Percentiles rank a stretch among this genome's conserved stretches.
phyloP scores from a whole-genome alignment of 2,797 vertebrate species.

The Borostomias antarcticus region DNA sequence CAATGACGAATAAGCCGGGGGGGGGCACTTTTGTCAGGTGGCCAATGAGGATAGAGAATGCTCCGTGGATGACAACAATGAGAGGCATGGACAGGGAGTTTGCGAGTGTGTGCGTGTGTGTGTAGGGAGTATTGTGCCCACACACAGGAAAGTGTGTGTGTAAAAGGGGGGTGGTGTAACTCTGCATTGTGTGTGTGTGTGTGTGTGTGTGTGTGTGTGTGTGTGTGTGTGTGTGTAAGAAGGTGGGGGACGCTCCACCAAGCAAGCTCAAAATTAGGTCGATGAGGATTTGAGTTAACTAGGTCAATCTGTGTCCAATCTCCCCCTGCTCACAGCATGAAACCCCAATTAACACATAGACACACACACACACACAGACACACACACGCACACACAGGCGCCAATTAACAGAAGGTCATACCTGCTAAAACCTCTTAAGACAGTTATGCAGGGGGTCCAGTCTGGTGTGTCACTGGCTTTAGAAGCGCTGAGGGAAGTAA shows the following conservation, averaged over 20 bases:
- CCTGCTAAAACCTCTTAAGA: background rate
- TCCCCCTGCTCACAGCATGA: no score
- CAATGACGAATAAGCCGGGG: background rate
- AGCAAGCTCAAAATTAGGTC: constrained; percentile 53
- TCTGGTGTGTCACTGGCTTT: background rate
- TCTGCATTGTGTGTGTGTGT: constrained; percentile 1
- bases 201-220: constrained; percentile 12
- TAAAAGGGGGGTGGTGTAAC: background rate
- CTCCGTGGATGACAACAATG: constrained; percentile 30
- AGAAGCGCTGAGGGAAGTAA: background rate
- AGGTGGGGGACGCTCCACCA: constrained; percentile 14
- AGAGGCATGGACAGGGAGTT: background rate
- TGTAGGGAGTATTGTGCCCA: no score
- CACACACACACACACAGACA: no score
- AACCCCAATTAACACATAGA: background rate
- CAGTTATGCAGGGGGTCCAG: background rate
- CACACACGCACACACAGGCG: no score
- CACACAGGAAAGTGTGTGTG: constrained; percentile 14
- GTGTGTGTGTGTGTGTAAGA: background rate
- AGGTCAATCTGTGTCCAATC: constrained; percentile 62
- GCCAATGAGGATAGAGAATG: constrained; percentile 26
- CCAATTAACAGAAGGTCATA: background rate
- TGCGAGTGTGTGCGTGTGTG: background rate
- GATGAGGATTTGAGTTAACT: constrained; percentile 65
- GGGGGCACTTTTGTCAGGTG: constrained; percentile 10